Conservation (phyloP, 2,113 vertebrate genomes). For the Alaudala cheleensis region DNA sequence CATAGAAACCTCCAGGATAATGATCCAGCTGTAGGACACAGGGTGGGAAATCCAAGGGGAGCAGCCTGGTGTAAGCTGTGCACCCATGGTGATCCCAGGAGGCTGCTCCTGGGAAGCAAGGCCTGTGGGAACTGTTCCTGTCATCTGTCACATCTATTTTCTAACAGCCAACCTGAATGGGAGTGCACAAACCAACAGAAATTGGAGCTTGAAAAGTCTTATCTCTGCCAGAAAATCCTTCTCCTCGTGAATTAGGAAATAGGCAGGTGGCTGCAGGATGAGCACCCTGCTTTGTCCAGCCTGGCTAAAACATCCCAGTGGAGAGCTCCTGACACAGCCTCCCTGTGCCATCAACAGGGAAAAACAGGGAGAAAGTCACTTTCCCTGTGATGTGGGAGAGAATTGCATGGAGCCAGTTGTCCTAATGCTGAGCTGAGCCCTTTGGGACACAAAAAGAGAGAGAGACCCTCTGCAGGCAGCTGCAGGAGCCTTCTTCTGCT, state of each 20-base stretch:
- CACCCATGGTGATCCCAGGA: neutral
- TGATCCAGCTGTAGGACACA: neutral
- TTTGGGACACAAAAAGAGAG: neutral
- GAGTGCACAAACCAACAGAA: neutral
- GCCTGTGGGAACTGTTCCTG: neutral
- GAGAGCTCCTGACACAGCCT: neutral
- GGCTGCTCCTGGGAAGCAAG: neutral
- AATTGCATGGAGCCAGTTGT: neutral
- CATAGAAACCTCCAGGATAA: neutral
- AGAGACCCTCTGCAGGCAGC: neutral
- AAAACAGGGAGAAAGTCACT: neutral
- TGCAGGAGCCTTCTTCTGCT: neutral
- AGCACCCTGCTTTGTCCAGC: neutral
- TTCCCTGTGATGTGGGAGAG: neutral
- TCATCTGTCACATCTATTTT: neutral
- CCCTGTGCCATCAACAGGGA: neutral
- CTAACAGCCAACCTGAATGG: neutral
- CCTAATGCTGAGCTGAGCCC: neutral
- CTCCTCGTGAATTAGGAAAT: neutral
- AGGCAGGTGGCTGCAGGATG: neutral
- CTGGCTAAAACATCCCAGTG: accelerated
- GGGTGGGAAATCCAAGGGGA: neutral
- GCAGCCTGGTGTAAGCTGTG: neutral
- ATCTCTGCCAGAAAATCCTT: neutral
- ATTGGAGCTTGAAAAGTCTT: neutral